Percentiles rank a stretch among this genome's conserved stretches.
Conservation (phyloP, 2,888 invertebrate genomes). For the Limulus polyphemus region DNA sequence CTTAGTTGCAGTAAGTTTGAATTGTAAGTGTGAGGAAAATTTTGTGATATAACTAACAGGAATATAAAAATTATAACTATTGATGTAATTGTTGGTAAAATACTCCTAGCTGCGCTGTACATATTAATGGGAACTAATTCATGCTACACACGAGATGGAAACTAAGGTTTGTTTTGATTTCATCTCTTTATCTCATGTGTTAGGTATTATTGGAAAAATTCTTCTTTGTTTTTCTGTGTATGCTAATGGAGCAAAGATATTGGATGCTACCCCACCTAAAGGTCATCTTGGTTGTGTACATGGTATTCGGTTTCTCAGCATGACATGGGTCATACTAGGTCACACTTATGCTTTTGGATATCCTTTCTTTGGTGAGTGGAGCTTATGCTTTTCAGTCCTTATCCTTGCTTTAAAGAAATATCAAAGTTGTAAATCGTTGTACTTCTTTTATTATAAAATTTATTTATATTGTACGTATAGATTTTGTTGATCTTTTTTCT, state of each 20-base stretch:
- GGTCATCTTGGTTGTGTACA: slow-evolving; percentile 16
- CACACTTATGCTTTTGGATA: slow-evolving; percentile 14
- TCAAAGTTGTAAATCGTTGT: background rate
- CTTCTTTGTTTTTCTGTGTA: slow-evolving; percentile 14
- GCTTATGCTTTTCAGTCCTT: background rate
- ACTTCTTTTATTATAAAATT: background rate
- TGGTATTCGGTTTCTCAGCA: slow-evolving; percentile 21
- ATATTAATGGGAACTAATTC: too few relatives aligned
- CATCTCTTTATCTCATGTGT: too few relatives aligned
- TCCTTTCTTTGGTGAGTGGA: slow-evolving; percentile 11
- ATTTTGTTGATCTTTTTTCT: background rate
- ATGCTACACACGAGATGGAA: too few relatives aligned
- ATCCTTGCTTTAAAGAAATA: background rate
- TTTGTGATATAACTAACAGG: too few relatives aligned
- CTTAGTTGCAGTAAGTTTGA: too few relatives aligned
- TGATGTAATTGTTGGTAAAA: too few relatives aligned
- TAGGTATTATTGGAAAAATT: background rate
- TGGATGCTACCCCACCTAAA: slow-evolving; percentile 5
- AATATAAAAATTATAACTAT: too few relatives aligned
- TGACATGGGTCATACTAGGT: slow-evolving; percentile 21
- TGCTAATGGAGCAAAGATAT: slow-evolving; percentile 13
- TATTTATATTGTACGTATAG: background rate
- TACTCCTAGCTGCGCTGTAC: too few relatives aligned
- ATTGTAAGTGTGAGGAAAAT: too few relatives aligned
- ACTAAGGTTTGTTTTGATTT: too few relatives aligned